Evolutionary conservation across 2,888 invertebrate genomes (phyloP).

Genomic region (Tachina fera): DNA sequence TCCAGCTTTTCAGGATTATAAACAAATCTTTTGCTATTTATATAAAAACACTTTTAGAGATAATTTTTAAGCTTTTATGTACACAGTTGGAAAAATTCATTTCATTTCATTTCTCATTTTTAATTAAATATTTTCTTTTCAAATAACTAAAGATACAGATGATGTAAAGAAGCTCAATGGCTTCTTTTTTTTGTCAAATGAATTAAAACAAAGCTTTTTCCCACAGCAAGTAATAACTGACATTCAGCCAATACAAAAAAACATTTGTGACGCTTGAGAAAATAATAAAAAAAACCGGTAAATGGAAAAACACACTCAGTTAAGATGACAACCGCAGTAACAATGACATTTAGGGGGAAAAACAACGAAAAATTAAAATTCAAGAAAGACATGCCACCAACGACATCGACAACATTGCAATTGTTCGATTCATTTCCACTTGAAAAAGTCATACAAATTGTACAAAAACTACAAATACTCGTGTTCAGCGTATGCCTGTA

Average conservation of each 20-base stretch:
- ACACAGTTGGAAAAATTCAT: neutral
- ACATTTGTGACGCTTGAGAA: slow-evolving; percentile 31
- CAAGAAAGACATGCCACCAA: slow-evolving; percentile 44
- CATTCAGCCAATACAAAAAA: slow-evolving; percentile 31
- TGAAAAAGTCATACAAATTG: slow-evolving; percentile 75
- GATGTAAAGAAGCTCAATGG: slow-evolving; percentile 21
- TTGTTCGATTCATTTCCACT: slow-evolving; percentile 81
- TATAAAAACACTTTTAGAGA: neutral
- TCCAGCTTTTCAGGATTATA: neutral
- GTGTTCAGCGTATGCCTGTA: neutral
- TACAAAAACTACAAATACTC: neutral
- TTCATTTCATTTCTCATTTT: neutral
- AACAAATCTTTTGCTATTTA: neutral
- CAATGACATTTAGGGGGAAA: neutral
- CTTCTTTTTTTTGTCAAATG: slow-evolving; percentile 1
- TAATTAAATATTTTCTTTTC: slow-evolving; percentile 16
- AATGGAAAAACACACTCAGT: slow-evolving; percentile 16
- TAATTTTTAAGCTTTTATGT: neutral
- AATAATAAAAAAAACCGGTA: slow-evolving; percentile 9
- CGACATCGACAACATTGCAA: slow-evolving; percentile 63
- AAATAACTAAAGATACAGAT: slow-evolving; percentile 2
- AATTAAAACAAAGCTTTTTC: slow-evolving; percentile 21
- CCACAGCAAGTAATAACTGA: slow-evolving; percentile 30
- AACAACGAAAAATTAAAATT: slow-evolving; percentile 9
- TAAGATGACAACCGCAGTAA: slow-evolving; percentile 30